Evolutionary conservation across 2,888 invertebrate genomes (phyloP).

Genomic region (Azorinus chamasolen): DNA sequence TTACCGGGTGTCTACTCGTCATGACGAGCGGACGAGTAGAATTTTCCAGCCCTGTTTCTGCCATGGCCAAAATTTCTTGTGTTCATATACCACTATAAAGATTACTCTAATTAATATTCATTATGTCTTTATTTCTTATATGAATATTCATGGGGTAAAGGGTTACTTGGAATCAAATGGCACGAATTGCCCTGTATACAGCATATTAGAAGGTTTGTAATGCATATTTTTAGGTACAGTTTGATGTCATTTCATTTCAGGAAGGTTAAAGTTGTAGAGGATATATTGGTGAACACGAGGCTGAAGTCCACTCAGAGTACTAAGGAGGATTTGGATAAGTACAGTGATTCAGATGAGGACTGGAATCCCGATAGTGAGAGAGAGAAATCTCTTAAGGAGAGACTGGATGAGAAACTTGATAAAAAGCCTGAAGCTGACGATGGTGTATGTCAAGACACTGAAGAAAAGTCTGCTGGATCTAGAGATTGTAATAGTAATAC

Average conservation of each 20-base stretch:
- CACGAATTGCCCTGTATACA: too few species aligned
- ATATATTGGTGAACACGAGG: conserved; percentile 64
- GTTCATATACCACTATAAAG: too few species aligned
- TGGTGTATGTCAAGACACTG: not conserved
- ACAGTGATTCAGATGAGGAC: conserved; percentile 49
- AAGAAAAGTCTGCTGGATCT: not conserved
- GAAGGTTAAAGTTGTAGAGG: conserved; percentile 72
- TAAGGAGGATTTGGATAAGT: conserved; percentile 42
- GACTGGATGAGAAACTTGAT: conserved; percentile 36
- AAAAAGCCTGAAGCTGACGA: not conserved
- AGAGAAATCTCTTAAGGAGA: conserved; percentile 42
- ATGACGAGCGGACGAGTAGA: too few species aligned
- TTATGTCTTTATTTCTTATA: too few species aligned
- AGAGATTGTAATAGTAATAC: not conserved
- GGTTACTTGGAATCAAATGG: too few species aligned
- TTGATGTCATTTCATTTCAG: conserved; percentile 64
- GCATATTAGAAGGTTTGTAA: too few species aligned
- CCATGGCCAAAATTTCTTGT: too few species aligned
- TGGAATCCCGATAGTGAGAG: conserved; percentile 46
- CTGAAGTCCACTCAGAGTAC: conserved; percentile 34
- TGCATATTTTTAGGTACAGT: too few species aligned
- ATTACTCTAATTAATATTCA: too few species aligned
- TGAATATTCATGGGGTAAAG: too few species aligned
- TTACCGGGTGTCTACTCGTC: too few species aligned
- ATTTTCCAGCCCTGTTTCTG: too few species aligned